Conservation (phyloP, 2,113 vertebrate species). For the Toxostoma redivivum region DNA sequence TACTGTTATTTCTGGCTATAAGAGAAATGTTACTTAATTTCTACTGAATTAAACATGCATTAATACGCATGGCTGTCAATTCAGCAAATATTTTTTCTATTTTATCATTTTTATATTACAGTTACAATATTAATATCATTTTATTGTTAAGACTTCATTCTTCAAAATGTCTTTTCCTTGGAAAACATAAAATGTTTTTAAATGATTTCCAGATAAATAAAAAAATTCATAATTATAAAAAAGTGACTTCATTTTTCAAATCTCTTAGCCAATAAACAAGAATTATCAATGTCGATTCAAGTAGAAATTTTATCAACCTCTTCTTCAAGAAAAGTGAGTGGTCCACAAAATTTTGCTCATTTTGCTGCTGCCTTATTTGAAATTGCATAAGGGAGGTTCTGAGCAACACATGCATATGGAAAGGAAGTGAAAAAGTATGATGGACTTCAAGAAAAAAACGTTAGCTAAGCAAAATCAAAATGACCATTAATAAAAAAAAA, state of each 20-base stretch:
- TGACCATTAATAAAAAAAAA: background rate
- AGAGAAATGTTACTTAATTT: background rate
- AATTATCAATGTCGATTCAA: background rate
- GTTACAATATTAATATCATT: background rate
- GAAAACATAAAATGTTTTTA: background rate
- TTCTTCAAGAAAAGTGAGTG: background rate
- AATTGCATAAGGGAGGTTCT: background rate
- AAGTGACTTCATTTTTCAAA: background rate
- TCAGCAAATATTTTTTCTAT: background rate
- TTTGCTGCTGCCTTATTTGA: background rate
- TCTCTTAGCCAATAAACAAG: background rate
- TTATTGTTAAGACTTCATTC: background rate
- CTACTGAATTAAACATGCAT: background rate
- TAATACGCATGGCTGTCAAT: background rate
- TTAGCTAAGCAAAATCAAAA: background rate
- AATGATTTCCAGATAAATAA: background rate
- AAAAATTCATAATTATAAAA: background rate
- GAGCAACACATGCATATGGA: background rate
- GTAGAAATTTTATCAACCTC: background rate
- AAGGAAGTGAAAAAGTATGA: background rate
- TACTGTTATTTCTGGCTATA: background rate
- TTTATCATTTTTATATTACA: background rate
- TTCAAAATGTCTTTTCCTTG: background rate
- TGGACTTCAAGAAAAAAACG: background rate
- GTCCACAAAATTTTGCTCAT: background rate